These are phyloP conservation scores for Tyria jacobaeae DNA, from an alignment of 2,888 invertebrate species.

Conservation along the genomic window DNA sequence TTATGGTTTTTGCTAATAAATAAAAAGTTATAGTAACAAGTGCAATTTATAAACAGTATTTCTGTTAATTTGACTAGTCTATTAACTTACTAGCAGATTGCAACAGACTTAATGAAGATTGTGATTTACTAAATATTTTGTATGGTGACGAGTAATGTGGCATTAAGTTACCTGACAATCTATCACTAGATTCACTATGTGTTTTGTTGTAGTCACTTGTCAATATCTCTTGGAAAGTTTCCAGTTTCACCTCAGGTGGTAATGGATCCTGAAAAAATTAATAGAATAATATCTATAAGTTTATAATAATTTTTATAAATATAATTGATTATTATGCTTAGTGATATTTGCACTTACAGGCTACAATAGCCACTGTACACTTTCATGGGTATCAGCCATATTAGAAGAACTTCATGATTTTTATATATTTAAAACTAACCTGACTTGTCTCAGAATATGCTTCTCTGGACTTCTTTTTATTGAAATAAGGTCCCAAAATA, in stretches of 20 bases:
- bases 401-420: not conserved
- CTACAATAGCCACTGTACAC: too few relatives aligned
- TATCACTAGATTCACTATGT: conserved; percentile 52
- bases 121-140: too few relatives aligned
- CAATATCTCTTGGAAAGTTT: conserved; percentile 53
- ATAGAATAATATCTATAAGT: not conserved
- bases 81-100: too few relatives aligned
- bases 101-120: too few relatives aligned
- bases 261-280: conserved; percentile 56
- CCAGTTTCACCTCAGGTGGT: conserved; percentile 64
- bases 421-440: not conserved
- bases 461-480: conserved; percentile 53
- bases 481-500: conserved; percentile 69
- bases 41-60: too few relatives aligned
- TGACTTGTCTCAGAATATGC: conserved; percentile 39
- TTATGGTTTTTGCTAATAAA: too few relatives aligned
- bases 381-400: too few relatives aligned
- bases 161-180: conserved; percentile 57
- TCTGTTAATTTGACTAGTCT: too few relatives aligned
- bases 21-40: too few relatives aligned
- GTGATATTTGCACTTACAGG: too few relatives aligned
- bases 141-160: not conserved
- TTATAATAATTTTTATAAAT: too few relatives aligned
- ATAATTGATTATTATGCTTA: too few relatives aligned
- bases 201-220: conserved; percentile 50